Evolutionary conservation across 2,113 vertebrate genomes (phyloP).

Genomic region (Pseudorectes ferrugineus): DNA sequence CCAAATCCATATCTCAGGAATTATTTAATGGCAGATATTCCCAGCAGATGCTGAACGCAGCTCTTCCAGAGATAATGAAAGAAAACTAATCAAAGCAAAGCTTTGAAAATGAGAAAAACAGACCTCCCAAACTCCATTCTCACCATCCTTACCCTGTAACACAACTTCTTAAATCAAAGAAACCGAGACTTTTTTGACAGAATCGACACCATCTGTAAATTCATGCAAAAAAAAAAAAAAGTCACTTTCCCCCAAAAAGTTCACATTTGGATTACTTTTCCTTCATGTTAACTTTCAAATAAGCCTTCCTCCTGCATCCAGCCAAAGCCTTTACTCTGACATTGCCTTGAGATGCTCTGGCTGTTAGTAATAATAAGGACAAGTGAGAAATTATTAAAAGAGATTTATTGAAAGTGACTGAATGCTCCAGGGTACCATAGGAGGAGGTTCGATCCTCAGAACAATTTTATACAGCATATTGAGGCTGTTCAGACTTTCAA

Average conservation of each 20-base stretch:
- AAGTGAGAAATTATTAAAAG: conserved; percentile 46
- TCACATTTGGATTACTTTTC: background rate
- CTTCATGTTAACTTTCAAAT: conserved; percentile 10
- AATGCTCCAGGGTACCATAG: background rate
- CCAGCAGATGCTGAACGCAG: background rate
- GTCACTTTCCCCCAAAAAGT: background rate
- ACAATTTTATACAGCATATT: conserved; percentile 20
- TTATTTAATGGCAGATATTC: background rate
- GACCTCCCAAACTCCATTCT: background rate
- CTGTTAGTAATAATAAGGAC: conserved; percentile 56
- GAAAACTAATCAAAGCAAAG: background rate
- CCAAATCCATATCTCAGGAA: background rate
- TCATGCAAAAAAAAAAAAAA: background rate
- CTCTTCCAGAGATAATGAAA: background rate
- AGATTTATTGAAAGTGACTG: conserved; percentile 52
- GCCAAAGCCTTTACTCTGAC: conserved; percentile 14
- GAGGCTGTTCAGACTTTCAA: conserved; percentile 50
- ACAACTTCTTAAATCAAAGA: background rate
- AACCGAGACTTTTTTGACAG: background rate
- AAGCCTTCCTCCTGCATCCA: background rate
- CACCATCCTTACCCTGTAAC: background rate
- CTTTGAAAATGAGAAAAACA: background rate
- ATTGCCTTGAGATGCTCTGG: conserved; percentile 51
- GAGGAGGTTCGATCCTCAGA: conserved; percentile 30
- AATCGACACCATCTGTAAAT: background rate